Percentiles rank a stretch among this genome's conserved stretches.
Conservation (phyloP, 37 sponge, comb jelly and placozoan species). For the Aplysina aerophoba region DNA sequence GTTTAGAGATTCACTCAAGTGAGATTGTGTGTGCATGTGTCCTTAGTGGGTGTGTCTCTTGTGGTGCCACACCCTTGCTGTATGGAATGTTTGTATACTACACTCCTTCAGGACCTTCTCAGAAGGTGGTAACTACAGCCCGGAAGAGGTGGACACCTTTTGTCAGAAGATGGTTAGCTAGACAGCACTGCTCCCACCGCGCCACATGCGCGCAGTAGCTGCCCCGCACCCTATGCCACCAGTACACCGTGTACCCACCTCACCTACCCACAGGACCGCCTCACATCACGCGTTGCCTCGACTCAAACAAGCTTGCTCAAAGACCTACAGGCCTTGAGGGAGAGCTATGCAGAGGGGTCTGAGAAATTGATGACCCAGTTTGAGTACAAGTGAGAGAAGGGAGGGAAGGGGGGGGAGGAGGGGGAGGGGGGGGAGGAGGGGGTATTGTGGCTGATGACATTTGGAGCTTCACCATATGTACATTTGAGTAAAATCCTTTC, state of each 20-base stretch:
- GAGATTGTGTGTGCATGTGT: background rate
- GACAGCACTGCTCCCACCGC: background rate
- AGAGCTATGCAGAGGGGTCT: background rate
- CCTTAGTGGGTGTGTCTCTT: background rate
- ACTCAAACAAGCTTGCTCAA: background rate
- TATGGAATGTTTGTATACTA: background rate
- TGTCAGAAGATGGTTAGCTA: constrained; percentile 51
- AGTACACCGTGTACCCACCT: background rate
- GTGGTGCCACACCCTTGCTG: background rate
- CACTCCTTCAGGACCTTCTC: constrained; percentile 54
- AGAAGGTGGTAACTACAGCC: constrained; percentile 87
- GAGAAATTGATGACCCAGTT: constrained; percentile 1
- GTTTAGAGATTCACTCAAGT: constrained; percentile 64
- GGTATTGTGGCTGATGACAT: too few relatives aligned
- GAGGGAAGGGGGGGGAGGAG: background rate
- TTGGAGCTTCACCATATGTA: too few relatives aligned
- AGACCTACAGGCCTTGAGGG: constrained; percentile 17
- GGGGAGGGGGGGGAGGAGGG: too few relatives aligned
- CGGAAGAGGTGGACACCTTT: constrained; percentile 73
- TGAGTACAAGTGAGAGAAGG: constrained; percentile 21
- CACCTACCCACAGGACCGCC: constrained; percentile 28
- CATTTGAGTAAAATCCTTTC: too few relatives aligned
- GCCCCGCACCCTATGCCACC: background rate
- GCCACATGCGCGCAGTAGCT: background rate
- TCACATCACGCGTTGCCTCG: constrained; percentile 14